Base-by-base conservation (phyloP, 2,888 invertebrate species). In the Noctua fimbriata region DNA sequence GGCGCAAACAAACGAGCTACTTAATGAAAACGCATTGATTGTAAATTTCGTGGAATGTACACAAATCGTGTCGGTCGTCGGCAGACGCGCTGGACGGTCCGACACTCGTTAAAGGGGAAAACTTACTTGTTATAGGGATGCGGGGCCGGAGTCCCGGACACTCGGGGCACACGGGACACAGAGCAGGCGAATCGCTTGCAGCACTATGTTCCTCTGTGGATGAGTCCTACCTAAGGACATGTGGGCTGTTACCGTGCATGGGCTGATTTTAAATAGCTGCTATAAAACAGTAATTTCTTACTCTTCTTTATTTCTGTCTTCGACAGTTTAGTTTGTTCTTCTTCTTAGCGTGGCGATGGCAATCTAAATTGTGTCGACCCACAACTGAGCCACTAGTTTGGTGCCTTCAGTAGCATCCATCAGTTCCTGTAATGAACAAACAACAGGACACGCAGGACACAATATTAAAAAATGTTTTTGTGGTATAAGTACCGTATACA, bases 71-170 rank as follows among this genome's bases (percentile, higher is more conserved):
- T 66, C 44, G 69, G 69, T 55, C 67, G 79, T 21, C 32, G 44
- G 32, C 44, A 32, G 28, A 24, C 76, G 63, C 7, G 24, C 9
- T 69, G 55, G 78, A 10, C 69, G 47, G 47, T 12, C 52, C 28
- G 52, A 21, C 44, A 21, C 55, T 71, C 79, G 58, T 79, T 83
- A 69, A 75, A 75, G 58, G 65, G 67, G 55, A 9, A 67, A 47
- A 78, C 47, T 79, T 79, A 76, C 69, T 83, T 83, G 76, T 83
- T 79, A 83, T 69, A 52, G 82, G 21, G 28, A 36, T 16, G 77
- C 14, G 18, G 69, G n/a, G 73, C 9, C 16, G 12, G 32, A 32
- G 9, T 32, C 32, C 60, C 63, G 63, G 32, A 63, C 32, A 32
- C 63, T 9, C 63, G 32, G 7, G 28, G 6, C 28, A 28, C 58